A percentile compares a stretch with the other conserved stretches of the same genome.
These are phyloP conservation scores for Columbina picui DNA, from an alignment of 2,113 vertebrate species.

Conservation along the genomic window DNA sequence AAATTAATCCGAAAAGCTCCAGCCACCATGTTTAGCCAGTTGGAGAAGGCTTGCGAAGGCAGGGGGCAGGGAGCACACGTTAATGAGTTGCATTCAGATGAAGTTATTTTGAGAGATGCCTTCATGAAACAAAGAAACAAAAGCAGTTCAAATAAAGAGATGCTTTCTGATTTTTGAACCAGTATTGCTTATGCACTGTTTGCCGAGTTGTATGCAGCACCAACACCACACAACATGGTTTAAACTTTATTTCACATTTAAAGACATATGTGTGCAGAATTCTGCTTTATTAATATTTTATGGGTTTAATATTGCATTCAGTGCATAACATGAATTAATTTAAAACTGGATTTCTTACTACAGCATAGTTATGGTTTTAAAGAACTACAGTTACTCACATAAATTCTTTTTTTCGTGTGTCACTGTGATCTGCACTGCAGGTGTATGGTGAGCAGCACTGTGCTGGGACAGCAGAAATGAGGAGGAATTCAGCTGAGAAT, in stretches of 20 bases:
- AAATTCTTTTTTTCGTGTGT: neutral
- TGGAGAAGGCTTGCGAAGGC: neutral
- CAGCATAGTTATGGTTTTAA: neutral
- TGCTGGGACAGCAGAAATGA: neutral
- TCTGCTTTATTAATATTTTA: neutral
- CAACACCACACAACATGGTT: neutral
- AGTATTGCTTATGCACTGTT: neutral
- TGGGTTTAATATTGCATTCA: neutral
- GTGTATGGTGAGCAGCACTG: neutral
- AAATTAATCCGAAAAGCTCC: conserved; percentile 68
- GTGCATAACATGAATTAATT: neutral
- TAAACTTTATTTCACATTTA: neutral
- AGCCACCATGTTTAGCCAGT: conserved; percentile 45
- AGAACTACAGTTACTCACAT: neutral
- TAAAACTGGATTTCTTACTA: neutral
- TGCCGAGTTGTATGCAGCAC: neutral
- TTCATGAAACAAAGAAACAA: conserved; percentile 22
- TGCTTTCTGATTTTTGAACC: neutral
- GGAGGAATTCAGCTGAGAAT: neutral
- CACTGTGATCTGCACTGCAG: neutral
- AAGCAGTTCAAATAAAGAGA: conserved; percentile 3
- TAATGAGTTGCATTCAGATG: conserved; percentile 10
- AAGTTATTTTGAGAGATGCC: neutral
- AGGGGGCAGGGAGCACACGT: neutral
- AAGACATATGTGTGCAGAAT: neutral